A percentile compares a stretch with the other conserved stretches of the same genome.
These are phyloP conservation scores for Oxyruncus cristatus DNA, from an alignment of 2,113 vertebrate genomes.

Conservation along the genomic window DNA sequence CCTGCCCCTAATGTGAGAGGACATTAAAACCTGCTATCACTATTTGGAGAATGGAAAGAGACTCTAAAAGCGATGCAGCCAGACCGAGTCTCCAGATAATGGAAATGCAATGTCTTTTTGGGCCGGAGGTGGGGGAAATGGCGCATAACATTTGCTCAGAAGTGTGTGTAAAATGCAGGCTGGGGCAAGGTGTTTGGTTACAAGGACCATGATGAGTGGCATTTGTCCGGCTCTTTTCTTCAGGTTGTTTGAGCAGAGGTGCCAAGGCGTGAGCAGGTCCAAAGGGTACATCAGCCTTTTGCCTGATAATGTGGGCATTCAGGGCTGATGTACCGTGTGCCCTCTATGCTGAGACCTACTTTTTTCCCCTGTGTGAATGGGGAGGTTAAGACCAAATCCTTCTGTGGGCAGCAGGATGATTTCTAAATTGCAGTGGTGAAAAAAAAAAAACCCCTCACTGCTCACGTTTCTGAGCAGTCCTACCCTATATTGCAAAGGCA, in stretches of 20 bases:
- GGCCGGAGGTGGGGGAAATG: neutral
- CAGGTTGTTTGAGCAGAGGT: neutral
- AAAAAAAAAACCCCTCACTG: neutral
- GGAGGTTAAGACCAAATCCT: neutral
- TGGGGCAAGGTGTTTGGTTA: neutral
- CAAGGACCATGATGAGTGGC: neutral
- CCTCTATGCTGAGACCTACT: neutral
- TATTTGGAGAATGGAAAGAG: neutral
- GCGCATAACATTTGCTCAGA: neutral
- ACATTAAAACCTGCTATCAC: neutral
- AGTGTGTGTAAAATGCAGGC: neutral
- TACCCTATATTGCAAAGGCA: neutral
- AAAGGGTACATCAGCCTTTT: neutral
- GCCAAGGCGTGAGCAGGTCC: neutral
- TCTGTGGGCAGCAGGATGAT: neutral
- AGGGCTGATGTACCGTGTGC: fast-evolving
- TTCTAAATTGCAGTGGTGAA: neutral
- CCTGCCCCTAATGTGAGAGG: neutral
- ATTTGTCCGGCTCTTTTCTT: neutral
- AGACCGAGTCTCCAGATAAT: neutral
- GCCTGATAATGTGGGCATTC: fast-evolving
- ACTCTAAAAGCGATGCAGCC: neutral
- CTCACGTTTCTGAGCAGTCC: neutral
- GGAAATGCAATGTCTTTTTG: neutral
- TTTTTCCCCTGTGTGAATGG: neutral